Conservation (phyloP, 2,113 vertebrate species). For the Orycteropus afer region DNA sequence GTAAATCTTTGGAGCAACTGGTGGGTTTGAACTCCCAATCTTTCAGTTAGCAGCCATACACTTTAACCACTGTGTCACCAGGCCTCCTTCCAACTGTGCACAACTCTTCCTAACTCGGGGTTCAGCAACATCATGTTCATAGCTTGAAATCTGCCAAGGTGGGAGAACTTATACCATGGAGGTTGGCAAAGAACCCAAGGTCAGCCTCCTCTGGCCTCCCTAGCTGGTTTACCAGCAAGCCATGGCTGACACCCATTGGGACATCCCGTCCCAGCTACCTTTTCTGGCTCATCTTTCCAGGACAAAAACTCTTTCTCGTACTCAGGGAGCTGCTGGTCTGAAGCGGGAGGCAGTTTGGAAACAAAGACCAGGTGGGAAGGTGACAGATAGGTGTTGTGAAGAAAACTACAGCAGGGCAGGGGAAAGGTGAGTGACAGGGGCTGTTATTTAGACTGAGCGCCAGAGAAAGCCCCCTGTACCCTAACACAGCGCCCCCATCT, state of each 20-base stretch:
- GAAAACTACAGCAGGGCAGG: background rate
- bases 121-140: background rate
- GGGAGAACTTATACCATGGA: background rate
- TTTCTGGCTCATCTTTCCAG: background rate
- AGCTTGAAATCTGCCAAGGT: background rate
- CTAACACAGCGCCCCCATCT: background rate
- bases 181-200: background rate
- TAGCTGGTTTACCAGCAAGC: background rate
- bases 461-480: background rate
- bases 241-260: background rate
- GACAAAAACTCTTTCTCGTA: background rate
- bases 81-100: no score
- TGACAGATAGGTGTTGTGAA: background rate
- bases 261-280: background rate
- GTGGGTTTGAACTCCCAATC: background rate
- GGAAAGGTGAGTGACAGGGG: background rate
- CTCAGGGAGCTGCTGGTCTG: background rate
- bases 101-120: background rate
- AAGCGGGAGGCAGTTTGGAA: background rate
- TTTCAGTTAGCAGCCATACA: background rate
- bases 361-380: background rate
- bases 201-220: background rate
- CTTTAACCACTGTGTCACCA: no score
- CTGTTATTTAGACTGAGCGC: background rate
- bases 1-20: background rate